These are phyloP conservation scores for Allygus modestus DNA, from an alignment of 2,888 invertebrate species.

Conservation along the genomic window DNA sequence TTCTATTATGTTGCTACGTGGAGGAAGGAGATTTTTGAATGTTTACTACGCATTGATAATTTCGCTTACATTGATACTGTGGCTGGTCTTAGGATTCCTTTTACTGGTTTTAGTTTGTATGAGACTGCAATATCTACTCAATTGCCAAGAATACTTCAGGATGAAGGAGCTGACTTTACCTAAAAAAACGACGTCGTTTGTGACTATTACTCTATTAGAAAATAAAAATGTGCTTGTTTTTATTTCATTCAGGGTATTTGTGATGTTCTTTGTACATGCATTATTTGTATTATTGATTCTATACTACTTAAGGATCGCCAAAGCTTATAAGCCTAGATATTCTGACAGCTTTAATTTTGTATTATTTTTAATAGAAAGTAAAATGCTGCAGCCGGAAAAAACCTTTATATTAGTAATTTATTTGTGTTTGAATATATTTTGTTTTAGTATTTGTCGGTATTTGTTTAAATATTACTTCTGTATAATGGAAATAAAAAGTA, in stretches of 20 bases:
- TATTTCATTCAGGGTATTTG: background rate
- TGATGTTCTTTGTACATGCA: background rate
- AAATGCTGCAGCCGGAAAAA: background rate
- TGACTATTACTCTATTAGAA: background rate
- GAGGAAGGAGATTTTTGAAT: slow-evolving; percentile 22
- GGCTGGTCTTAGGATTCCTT: background rate
- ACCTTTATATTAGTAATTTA: too few species aligned
- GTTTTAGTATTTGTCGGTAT: too few species aligned
- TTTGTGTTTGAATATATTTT: too few species aligned
- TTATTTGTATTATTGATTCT: background rate
- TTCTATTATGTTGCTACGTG: background rate
- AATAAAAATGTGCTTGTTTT: background rate
- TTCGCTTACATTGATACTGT: background rate
- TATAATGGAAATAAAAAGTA: too few species aligned
- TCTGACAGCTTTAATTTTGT: background rate
- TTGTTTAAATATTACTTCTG: too few species aligned
- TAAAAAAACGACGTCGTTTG: background rate
- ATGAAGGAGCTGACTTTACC: background rate
- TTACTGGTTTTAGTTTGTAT: background rate
- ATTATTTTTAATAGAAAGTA: background rate
- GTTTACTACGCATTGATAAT: background rate
- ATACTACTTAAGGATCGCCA: background rate
- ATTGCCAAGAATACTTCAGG: background rate
- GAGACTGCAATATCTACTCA: background rate
- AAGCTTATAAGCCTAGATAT: background rate